Base-by-base conservation (phyloP, 35 echinoderm and acorn worm species). In the Eucidaris tribuloides region DNA sequence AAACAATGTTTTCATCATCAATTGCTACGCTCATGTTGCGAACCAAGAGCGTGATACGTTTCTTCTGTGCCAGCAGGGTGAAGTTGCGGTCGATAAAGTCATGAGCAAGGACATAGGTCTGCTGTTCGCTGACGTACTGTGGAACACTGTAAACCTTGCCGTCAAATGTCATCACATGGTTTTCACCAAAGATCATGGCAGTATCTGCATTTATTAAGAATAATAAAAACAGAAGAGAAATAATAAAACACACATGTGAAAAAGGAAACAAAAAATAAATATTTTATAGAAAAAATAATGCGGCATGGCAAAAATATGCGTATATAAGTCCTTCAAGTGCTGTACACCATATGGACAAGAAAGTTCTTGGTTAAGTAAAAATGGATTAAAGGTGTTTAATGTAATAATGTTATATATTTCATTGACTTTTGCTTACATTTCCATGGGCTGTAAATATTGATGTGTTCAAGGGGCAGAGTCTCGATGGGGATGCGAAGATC, bases 71-170 rank as follows among this genome's bases (percentile, higher is more conserved):
- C 36, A 93, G 55, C 23, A 98, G 83, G 42, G 86, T 93, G 95
- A 98, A 98, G 82, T 98, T 98, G 18, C 83, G 64, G 71, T 98
- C 95, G 1, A 98, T 57, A 41, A 90, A 98, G 79, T 98, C 95
- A 55, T 82, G 83, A 24, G 95, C 95, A 56, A 98, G 45, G 11
- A 98, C 78, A 46, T 98, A 98, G 23, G 90, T 89, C 44, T 91
- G 92, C 13, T 65, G 63, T 2, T 20, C 31, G 30, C 59, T 46
- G 49, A 14, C 33, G 76, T 93, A 98, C 19, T 42, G 44, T 32
- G 90, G 94, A 34, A 89, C 71, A 43, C 88, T 86, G 62, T 92
- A 97, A 2, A 89, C 58, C 25, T 86, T 81, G 19, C 79, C 55
- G 76, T 97, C 94, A 39, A 97, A 97, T 38, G 94, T 92, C 81